Evolutionary conservation across 2,113 vertebrate genomes (phyloP).

Genomic region (Poicephalus meyeri): DNA sequence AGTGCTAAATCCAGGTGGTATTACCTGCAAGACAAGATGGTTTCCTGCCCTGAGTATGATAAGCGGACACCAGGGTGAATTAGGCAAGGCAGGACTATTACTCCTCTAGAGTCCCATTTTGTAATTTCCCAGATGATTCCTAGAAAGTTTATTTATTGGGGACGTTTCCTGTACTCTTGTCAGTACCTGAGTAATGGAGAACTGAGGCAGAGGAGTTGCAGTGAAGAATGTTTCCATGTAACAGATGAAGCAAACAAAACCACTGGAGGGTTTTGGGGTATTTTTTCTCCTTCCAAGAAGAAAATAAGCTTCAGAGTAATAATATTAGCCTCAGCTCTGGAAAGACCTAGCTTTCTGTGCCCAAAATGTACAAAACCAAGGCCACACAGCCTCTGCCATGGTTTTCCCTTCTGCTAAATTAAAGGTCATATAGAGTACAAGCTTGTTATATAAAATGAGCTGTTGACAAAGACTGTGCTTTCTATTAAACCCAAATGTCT

Average conservation of each 20-base stretch:
- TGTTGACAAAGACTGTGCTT: not conserved
- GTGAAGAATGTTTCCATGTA: not conserved
- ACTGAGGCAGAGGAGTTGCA: not conserved
- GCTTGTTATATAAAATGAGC: not conserved
- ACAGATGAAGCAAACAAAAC: not conserved
- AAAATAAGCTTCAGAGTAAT: not conserved
- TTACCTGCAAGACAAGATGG: not conserved
- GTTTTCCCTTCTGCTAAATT: not conserved
- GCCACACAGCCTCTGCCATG: accelerated
- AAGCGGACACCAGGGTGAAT: not conserved
- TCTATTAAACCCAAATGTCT: not conserved
- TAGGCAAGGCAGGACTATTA: not conserved
- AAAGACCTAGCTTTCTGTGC: not conserved
- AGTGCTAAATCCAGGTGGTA: not conserved
- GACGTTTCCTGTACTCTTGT: not conserved
- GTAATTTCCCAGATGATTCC: not conserved
- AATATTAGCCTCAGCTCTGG: not conserved
- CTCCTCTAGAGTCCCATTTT: not conserved
- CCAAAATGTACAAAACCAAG: not conserved
- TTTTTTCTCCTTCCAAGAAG: not conserved
- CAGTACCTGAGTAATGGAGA: not conserved
- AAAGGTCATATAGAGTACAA: not conserved
- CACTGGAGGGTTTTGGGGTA: not conserved
- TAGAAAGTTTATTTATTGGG: not conserved
- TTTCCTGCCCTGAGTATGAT: not conserved